A percentile compares a stretch with the other conserved stretches of the same genome.
These are phyloP conservation scores for Xenopus borealis DNA, from an alignment of 2,113 vertebrate species.

Conservation along the genomic window DNA sequence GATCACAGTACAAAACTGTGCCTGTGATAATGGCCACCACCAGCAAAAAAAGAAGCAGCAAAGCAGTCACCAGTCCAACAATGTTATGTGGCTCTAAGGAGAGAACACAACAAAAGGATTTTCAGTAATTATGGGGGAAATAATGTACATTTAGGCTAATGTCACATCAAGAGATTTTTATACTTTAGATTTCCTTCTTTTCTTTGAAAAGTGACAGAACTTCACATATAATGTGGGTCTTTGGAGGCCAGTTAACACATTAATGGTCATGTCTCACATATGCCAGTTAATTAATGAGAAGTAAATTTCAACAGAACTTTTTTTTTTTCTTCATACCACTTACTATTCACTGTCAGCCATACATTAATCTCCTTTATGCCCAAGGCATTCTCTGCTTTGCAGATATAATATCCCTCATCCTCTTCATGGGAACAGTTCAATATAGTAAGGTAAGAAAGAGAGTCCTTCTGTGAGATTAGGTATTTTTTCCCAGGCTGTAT, in stretches of 20 bases:
- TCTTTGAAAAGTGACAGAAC: too few species aligned
- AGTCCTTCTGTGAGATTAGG: slow-evolving; percentile 56
- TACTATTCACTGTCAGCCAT: slow-evolving; percentile 80
- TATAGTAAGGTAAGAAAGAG: slow-evolving; percentile 73
- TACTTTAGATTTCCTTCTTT: too few species aligned
- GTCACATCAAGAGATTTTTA: too few species aligned
- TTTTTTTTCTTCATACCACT: slow-evolving; percentile 51
- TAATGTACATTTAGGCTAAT: too few species aligned
- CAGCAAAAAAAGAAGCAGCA: slow-evolving; percentile 62
- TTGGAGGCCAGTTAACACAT: too few species aligned
- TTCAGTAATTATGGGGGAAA: background rate
- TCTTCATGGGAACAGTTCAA: slow-evolving; percentile 68
- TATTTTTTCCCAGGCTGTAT: slow-evolving; percentile 67
- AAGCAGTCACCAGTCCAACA: slow-evolving; percentile 54
- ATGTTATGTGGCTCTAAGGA: slow-evolving; percentile 62
- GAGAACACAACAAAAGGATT: slow-evolving; percentile 5
- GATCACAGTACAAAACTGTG: slow-evolving; percentile 61
- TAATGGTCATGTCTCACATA: too few species aligned
- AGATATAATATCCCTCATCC: slow-evolving; percentile 77
- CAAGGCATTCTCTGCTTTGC: slow-evolving; percentile 81
- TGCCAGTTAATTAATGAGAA: too few species aligned
- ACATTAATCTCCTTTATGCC: slow-evolving; percentile 68
- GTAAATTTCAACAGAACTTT: too few species aligned
- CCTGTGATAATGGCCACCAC: slow-evolving; percentile 51
- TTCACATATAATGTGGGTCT: too few species aligned